phyloP scores from a whole-genome alignment of 2,797 vertebrate genomes.

The Rhabdophis nuchalis region DNA sequence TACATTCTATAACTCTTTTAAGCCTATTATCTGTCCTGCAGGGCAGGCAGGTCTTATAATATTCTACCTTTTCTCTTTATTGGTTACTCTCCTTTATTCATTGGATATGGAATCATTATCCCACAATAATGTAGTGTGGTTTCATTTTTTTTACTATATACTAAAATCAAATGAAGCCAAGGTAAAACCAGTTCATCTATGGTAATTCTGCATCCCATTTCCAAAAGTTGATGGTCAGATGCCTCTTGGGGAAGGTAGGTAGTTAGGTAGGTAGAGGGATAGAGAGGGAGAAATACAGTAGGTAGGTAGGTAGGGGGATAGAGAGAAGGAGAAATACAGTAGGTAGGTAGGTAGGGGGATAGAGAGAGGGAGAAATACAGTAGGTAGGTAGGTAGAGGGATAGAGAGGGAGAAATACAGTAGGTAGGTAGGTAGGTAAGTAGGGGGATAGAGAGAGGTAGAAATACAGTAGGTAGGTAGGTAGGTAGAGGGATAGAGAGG shows the following conservation, averaged over 20 bases:
- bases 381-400: too few relatives aligned
- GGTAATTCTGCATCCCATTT: not conserved
- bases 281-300: too few relatives aligned
- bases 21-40: not conserved
- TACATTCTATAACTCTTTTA: not conserved
- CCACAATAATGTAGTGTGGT: not conserved
- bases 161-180: not conserved
- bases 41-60: not conserved
- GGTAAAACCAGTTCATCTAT: not conserved
- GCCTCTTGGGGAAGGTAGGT: not conserved
- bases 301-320: fast-evolving
- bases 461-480: fast-evolving
- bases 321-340: too few relatives aligned
- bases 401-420: too few relatives aligned
- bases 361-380: too few relatives aligned
- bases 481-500: too few relatives aligned
- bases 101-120: not conserved
- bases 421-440: too few relatives aligned
- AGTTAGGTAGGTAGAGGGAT: too few relatives aligned
- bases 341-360: fast-evolving
- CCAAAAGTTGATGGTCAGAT: not conserved
- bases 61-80: not conserved
- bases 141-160: not conserved
- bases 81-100: not conserved
- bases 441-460: too few relatives aligned